Base-by-base conservation (phyloP, 2,888 invertebrate genomes). In the Thalpophila matura region DNA sequence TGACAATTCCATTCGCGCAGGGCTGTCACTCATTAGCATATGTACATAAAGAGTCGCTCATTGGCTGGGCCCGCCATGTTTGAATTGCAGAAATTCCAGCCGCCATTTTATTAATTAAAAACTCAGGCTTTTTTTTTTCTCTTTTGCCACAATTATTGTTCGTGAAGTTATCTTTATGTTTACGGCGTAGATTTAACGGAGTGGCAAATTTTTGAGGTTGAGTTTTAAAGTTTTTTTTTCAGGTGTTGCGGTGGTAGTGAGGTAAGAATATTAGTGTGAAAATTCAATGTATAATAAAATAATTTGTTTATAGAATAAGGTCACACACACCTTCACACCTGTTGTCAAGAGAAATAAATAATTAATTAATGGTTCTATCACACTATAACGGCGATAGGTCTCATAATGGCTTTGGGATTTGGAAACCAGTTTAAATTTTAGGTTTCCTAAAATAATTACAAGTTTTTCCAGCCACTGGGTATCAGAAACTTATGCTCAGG, bases 21-120 rank as follows among this genome's bases (percentile, higher is more conserved):
- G 89, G 88, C 84, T 92, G 92, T 89, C 93, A 90, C 91, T 92
- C 91, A 93, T 94, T 94, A 94, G 86, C 93, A 94, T 94, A 92
- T 87, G 92, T 89, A 94, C 91, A 92, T 90, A 93, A 89, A 88
- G 88, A 81, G 80, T 70, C 88, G 84, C 87, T 89, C 90, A 89
- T 90, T 89, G 90, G 90, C 82, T 85, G 82, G 79, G 80, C 77
- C 68, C 78, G 85, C 86, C 87, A 86, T 90, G 89, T 92, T 92
- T 90, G 89, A 86, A 87, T 86, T 86, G 87, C 87, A 86, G 85
- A 87, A 89, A 89, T 89, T 88, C 88, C 53, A 86, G 82, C 77
- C 83, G 88, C 90, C 91, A 91, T 93, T 93, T 92, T 91, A 90
- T 91, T 92, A 93, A 93, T 93, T 92, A 92, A 92, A 92, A 91